Evolutionary conservation across 2,888 invertebrate species (phyloP), one percentile per base, ranked within the genome.

Genomic region (Kuschelorhynchus macadamiae): DNA sequence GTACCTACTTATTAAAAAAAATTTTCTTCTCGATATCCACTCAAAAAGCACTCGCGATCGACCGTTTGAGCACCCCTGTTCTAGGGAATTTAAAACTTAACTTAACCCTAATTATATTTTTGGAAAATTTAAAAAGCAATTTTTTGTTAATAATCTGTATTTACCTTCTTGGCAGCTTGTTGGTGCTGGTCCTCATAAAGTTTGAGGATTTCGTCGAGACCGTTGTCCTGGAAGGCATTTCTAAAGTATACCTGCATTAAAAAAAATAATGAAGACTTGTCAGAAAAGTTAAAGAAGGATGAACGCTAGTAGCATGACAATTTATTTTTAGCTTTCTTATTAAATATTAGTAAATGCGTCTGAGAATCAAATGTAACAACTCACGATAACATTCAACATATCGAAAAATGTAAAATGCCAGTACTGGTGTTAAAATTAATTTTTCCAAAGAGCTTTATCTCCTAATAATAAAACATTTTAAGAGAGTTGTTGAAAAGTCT

Each of bases 181-280:
- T 92, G 92, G 77, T 93, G 92, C 83, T 93, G 93, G 71, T 92
- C 92, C 81, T 93, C 91, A 81, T 93, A 93, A 77, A 93, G 86
- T 77, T 91, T 90, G 77, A 93, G 80, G 71, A 84, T 84, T 75
- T 84, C 84, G 55, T 84, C 84, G 71, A 84, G 81, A 50, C 84
- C 84, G 71, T 83, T 83, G 71, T 84, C 83, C 84, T 87, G 77
- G 73, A 82, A 82, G 72, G 83, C 83, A 67, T 73, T 77, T 11
- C 75, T 74, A 52, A 77, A 77, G 44, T 77, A 77, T 36, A 72
- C 61, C 71, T 71, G 16, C n/a, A 60, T 52, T 14, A 49, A 42
- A 11, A 56, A 20, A 50, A 46, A 17, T 9, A 17, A 52, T n/a
- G n/a, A n/a, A n/a, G n/a, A n/a, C n/a, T n/a, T n/a, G n/a, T n/a